Evolutionary conservation across 2,797 vertebrate species (phyloP).

Genomic region (Phoxinus dragarum): DNA sequence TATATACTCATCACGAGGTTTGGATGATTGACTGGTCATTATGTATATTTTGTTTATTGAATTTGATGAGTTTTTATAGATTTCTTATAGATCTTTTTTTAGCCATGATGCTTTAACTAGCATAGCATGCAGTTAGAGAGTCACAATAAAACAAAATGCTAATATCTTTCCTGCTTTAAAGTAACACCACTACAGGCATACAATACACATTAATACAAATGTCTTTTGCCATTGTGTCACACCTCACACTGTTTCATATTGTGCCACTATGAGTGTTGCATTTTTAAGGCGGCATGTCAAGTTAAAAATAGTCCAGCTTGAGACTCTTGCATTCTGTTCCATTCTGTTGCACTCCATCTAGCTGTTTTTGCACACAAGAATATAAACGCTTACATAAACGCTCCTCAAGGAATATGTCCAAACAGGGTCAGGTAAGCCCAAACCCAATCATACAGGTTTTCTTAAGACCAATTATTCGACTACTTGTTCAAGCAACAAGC

Average conservation of each 20-base stretch:
- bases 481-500: background rate
- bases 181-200: background rate
- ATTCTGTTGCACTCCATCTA: slow-evolving; percentile 10
- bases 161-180: background rate
- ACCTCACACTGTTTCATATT: slow-evolving; percentile 20
- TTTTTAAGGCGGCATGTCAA: slow-evolving; percentile 4
- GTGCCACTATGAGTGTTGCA: background rate
- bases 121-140: background rate
- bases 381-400: background rate
- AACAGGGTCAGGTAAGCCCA: background rate
- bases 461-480: background rate
- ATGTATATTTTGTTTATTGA: background rate
- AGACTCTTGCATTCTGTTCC: slow-evolving; percentile 12
- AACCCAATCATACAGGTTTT: background rate
- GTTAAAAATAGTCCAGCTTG: slow-evolving; percentile 28
- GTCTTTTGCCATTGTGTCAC: slow-evolving; percentile 7
- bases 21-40: background rate
- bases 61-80: background rate
- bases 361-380: slow-evolving; percentile 3
- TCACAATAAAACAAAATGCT: background rate
- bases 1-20: background rate
- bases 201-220: background rate
- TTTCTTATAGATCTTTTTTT: background rate
- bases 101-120: background rate
- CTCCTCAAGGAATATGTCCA: background rate